Percentiles rank a stretch among this genome's conserved stretches.
phyloP scores from a whole-genome alignment of 2,888 invertebrate genomes.

The Lordiphosa fenestrarum region DNA sequence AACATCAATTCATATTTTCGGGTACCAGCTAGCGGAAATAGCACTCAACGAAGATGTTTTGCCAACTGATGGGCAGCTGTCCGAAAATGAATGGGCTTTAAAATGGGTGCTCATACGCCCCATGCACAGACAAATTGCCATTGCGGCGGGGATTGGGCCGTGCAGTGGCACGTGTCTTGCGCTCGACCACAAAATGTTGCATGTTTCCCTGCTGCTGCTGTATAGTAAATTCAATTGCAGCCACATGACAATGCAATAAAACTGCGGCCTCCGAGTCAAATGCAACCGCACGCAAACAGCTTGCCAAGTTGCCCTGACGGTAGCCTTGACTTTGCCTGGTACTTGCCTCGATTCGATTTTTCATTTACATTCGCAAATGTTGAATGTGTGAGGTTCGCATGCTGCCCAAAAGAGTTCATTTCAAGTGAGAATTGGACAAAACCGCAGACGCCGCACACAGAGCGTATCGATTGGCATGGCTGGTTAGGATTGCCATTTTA shows the following conservation, averaged over 20 bases:
- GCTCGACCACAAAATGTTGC: constrained; percentile 65
- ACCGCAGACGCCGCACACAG: constrained; percentile 6
- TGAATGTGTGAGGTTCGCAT: constrained; percentile 3
- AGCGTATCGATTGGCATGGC: constrained; percentile 52
- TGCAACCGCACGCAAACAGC: constrained; percentile 57
- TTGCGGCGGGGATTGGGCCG: background rate
- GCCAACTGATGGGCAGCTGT: too few relatives aligned
- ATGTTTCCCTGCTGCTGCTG: constrained; percentile 45
- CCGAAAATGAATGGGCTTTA: too few relatives aligned
- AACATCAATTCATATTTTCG: constrained; percentile 38
- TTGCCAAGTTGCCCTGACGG: constrained; percentile 42
- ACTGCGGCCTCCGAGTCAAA: constrained; percentile 37
- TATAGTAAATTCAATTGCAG: constrained; percentile 54
- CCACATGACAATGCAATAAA: constrained; percentile 69
- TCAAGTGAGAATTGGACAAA: constrained; percentile 36
- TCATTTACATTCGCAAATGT: constrained; percentile 3
- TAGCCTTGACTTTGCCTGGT: constrained; percentile 59
- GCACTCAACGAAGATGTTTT: constrained; percentile 34
- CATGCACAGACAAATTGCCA: constrained; percentile 2
- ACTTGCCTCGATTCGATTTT: constrained; percentile 1
- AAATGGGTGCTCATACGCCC: constrained; percentile 17
- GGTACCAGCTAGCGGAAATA: constrained; percentile 33
- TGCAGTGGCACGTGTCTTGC: constrained; percentile 46
- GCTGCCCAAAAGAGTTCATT: constrained; percentile 15
- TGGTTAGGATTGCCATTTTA: constrained; percentile 36